These are phyloP conservation scores for Artibeus lituratus DNA, from an alignment of 2,797 vertebrate species.

Conservation along the genomic window DNA sequence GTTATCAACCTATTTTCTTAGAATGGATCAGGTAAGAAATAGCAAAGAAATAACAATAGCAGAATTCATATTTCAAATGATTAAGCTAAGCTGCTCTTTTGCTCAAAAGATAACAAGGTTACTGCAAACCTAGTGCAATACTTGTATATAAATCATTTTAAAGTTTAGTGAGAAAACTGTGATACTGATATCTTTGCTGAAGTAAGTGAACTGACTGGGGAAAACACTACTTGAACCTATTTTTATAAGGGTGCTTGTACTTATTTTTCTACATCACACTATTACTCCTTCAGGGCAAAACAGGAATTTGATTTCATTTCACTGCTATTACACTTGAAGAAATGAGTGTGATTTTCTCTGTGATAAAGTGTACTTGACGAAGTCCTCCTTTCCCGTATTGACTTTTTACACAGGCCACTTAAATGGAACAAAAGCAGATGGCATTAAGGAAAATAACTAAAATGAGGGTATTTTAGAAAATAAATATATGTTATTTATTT, in stretches of 20 bases:
- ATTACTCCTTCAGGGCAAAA: not conserved
- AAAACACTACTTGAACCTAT: not conserved
- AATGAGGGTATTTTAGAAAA: not conserved
- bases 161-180: not conserved
- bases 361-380: constrained; percentile 15
- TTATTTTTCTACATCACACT: not conserved
- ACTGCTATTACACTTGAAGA: not conserved
- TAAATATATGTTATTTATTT: too few species aligned
- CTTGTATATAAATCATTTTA: not conserved
- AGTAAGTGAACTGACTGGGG: not conserved
- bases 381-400: not conserved
- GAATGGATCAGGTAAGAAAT: not conserved
- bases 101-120: not conserved
- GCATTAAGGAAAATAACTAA: not conserved
- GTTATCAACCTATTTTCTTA: not conserved
- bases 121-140: not conserved
- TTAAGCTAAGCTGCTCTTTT: not conserved
- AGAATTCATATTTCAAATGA: not conserved
- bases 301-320: constrained; percentile 37
- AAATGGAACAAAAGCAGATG: not conserved
- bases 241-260: not conserved
- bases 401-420: not conserved
- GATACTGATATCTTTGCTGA: not conserved
- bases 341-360: constrained; percentile 5
- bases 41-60: not conserved